These are phyloP conservation scores for Spilosoma lubricipeda DNA, from an alignment of 2,888 invertebrate genomes.

Conservation along the genomic window DNA sequence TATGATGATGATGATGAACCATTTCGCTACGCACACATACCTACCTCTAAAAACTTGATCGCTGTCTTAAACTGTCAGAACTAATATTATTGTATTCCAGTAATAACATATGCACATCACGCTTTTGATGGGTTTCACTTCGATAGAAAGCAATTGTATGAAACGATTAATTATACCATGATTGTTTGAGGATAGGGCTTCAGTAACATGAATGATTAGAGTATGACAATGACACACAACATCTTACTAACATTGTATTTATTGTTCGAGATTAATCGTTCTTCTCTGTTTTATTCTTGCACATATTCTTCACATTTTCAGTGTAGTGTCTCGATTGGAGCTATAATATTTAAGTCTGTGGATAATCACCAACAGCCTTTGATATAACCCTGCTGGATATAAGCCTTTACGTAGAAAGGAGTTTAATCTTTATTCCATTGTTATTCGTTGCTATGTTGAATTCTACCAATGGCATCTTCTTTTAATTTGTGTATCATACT, in stretches of 20 bases:
- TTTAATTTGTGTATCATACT: neutral
- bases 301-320: neutral
- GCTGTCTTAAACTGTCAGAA: neutral
- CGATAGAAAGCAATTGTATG: slow-evolving; percentile 20
- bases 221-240: neutral
- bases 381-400: too few species aligned
- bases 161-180: slow-evolving; percentile 3
- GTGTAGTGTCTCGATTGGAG: neutral
- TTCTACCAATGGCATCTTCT: neutral
- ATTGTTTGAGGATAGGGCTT: neutral
- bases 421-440: neutral
- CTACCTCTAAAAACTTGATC: too few species aligned
- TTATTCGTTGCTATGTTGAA: neutral
- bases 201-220: slow-evolving; percentile 3
- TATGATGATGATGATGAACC: too few species aligned
- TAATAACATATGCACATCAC: slow-evolving; percentile 34
- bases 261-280: neutral
- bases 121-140: slow-evolving; percentile 34
- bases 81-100: slow-evolving; percentile 20
- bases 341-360: neutral
- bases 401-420: too few species aligned
- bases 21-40: too few species aligned
- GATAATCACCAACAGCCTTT: neutral
- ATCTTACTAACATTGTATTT: too few species aligned
- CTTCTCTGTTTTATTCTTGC: neutral